Base-by-base conservation (phyloP, 2,797 vertebrate species). In the Crax fasciolata region DNA sequence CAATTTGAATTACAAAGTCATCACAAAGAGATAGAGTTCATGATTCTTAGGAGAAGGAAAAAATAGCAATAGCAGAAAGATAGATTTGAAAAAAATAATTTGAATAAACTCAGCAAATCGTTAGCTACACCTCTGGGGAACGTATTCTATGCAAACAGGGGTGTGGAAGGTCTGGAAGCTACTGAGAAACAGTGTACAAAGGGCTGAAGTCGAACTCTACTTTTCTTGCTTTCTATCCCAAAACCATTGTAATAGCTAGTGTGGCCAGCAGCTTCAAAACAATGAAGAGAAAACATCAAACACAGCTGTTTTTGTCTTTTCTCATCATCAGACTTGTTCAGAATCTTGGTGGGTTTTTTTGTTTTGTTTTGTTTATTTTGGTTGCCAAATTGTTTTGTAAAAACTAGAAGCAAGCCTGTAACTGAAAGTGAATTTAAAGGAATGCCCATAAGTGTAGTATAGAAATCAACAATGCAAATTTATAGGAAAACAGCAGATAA, bases 1-100 rank as follows among this genome's bases (percentile, higher is more conserved):
- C 96, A 97, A 96, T 94, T 96, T 94, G 88, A 96, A 95, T 95
- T 71, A 57, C 19, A 76, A 95, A 96, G 93, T 93, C 62, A 73
- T 94, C 94, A 59, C 14, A 61, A 86, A 90, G 43, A 71, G 80
- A 88, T 88, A 73, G 80, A 93, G 94, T 94, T 97, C 85, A 70
- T 0, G 3, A 67, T 88, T 94, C 83, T 78, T 94, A 77, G 52
- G 43, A 65, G 55, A 75, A 75, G 25, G 35, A 43, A 94, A 87
- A 19, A 63, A 73, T 91, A 63, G 74, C 55, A 81, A n/a, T 90
- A 94, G 88, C 80, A 78, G 73, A 38, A 91, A 81, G 80, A 66
- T 51, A 30, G 28, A 35, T 71, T 41, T 10, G 2, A 27, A 65
- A 46, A 80, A 38, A 55, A 16, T 2, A 30, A 52, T 30, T 78